Conservation (phyloP, 1,140 invertebrate genomes). For the Aphidius ervi region DNA sequence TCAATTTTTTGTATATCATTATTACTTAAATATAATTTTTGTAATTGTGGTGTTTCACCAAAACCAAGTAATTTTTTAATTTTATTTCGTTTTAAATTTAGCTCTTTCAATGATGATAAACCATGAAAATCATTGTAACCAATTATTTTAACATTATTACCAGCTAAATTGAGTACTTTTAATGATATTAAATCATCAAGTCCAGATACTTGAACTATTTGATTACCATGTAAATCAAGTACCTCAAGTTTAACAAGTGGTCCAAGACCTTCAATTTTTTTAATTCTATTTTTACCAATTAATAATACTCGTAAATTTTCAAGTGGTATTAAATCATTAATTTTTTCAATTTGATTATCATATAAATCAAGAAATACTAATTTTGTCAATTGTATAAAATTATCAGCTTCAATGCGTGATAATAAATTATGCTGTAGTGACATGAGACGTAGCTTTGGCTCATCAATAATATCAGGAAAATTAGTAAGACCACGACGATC, state of each 20-base stretch:
- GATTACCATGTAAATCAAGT: slow-evolving; percentile 88
- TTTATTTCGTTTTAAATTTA: slow-evolving; percentile 83
- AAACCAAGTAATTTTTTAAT: slow-evolving; percentile 77
- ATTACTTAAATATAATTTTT: slow-evolving; percentile 80
- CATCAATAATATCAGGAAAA: slow-evolving; percentile 75
- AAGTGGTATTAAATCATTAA: slow-evolving; percentile 70
- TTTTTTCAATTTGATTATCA: slow-evolving; percentile 87
- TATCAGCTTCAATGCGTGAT: slow-evolving; percentile 65
- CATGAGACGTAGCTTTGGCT: slow-evolving; percentile 72
- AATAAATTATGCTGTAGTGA: slow-evolving; percentile 90
- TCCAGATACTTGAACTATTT: slow-evolving; percentile 66
- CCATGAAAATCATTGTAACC: slow-evolving; percentile 71
- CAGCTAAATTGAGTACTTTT: slow-evolving; percentile 87
- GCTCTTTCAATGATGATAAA: slow-evolving; percentile 70
- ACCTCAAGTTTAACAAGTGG: slow-evolving; percentile 74
- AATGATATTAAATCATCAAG: slow-evolving; percentile 62
- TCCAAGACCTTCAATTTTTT: slow-evolving; percentile 66
- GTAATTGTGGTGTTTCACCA: slow-evolving; percentile 71
- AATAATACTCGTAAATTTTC: slow-evolving; percentile 78
- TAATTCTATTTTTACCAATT: slow-evolving; percentile 81
- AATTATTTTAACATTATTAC: slow-evolving; percentile 77
- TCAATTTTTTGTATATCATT: slow-evolving; percentile 83
- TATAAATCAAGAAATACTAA: slow-evolving; percentile 90
- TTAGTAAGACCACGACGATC: slow-evolving; percentile 71
- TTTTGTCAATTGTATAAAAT: slow-evolving; percentile 62